Evolutionary conservation across 2,888 invertebrate species (phyloP), one percentile per base, ranked within the genome.

Genomic region (Morpho helenor): DNA sequence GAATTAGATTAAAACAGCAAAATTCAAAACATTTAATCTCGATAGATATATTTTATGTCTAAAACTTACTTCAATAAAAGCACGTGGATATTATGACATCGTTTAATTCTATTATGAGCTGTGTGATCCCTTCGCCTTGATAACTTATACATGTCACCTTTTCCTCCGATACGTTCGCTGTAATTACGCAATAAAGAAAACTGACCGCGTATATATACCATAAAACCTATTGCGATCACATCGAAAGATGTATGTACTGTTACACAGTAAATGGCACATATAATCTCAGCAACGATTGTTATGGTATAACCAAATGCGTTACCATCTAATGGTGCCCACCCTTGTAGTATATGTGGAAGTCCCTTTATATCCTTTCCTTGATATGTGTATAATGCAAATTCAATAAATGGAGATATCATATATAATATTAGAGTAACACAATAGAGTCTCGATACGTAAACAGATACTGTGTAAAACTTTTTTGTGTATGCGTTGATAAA

Each of bases 181-280:
- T 75, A 75, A 6, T 73, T 59, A 6, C 75, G 74, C 5, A 88
- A 67, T 40, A 76, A 61, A 7, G 69, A 61, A 65, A 79, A 85
- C 63, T 87, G 85, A 0, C 85, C 86, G 50, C 80, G 77, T n/a
- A 78, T 63, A 54, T 84, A 84, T 55, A 84, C 79, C 79, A 86
- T 84, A 7, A 84, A 64, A 0, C 84, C 84, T 1, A 84, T 71
- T 7, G 73, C 68, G 1, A 76, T 72, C 39, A 79, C 60, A 64
- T 88, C 88, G 57, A 86, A 88, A 2, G 74, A 76, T 8, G 73
- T 61, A 55, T 88, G 88, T 2, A 82, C 70, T 16, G 52, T 60
- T 1, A 86, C 82, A 47, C 79, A 81, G 57, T 80, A 87, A 2
- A 74, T 43, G 0, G 83, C 68, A 1, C 81, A 74, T 3, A 82